These are phyloP conservation scores for Nesidiocoris tenuis DNA, from an alignment of 2,888 invertebrate species.

Conservation along the genomic window DNA sequence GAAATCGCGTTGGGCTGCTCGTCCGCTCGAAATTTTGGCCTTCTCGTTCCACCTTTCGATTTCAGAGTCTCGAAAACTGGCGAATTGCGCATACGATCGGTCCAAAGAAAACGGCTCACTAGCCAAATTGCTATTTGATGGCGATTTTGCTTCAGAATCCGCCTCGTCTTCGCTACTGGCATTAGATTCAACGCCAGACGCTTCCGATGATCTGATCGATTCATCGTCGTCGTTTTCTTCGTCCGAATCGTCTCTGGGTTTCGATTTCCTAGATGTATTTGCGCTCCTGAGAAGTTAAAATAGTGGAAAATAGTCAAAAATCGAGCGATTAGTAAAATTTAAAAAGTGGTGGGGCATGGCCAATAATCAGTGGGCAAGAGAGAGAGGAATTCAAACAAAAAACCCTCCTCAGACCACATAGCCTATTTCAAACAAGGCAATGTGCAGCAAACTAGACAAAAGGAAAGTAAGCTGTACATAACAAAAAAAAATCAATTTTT, in stretches of 20 bases:
- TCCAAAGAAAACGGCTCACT: constrained; percentile 56
- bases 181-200: constrained; percentile 20
- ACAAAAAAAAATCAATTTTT: too few species aligned
- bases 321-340: not conserved
- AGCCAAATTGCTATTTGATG: constrained; percentile 52
- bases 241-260: constrained; percentile 44
- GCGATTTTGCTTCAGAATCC: constrained; percentile 53
- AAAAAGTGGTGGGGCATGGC: too few species aligned
- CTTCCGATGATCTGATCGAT: constrained; percentile 36
- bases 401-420: too few species aligned
- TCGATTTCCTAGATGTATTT: not conserved
- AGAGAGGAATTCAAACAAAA: too few species aligned
- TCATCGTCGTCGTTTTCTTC: constrained; percentile 37
- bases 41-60: constrained; percentile 96
- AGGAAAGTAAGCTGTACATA: too few species aligned
- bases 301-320: not conserved
- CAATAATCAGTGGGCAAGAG: too few species aligned
- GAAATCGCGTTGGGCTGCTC: constrained; percentile 65
- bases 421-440: too few species aligned
- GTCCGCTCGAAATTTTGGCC: constrained; percentile 70
- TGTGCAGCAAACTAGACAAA: too few species aligned
- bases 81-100: constrained; percentile 63
- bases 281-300: too few species aligned
- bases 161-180: constrained; percentile 47
- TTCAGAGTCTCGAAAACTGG: constrained; percentile 70